These are phyloP conservation scores for Thera obeliscata DNA, from an alignment of 2,888 invertebrate genomes.

Conservation along the genomic window DNA sequence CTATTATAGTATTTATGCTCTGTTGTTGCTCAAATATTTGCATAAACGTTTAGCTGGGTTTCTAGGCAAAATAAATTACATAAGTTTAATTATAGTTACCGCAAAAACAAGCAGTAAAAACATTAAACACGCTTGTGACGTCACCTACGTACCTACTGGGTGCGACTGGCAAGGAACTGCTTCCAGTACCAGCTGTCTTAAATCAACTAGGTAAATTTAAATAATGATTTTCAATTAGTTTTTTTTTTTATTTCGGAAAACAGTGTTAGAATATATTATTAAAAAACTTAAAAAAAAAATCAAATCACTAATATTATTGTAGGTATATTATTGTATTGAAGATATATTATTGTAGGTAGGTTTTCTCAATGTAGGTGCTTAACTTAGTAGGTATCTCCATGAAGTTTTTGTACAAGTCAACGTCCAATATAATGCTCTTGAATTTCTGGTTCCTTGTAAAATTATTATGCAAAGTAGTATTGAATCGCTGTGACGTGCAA, in stretches of 20 bases:
- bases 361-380: no score
- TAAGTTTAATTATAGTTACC: background rate
- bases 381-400: background rate
- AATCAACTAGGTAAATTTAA: no score
- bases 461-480: background rate
- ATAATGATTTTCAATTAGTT: background rate
- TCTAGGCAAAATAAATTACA: background rate
- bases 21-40: background rate
- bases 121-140: background rate
- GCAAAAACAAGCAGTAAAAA: slow-evolving; percentile 2
- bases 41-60: background rate
- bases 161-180: background rate
- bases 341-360: background rate
- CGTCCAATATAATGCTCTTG: background rate
- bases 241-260: no score
- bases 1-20: background rate
- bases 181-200: background rate
- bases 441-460: slow-evolving; percentile 1
- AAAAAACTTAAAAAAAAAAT: no score
- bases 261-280: no score
- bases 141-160: no score
- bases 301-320: no score
- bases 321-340: no score
- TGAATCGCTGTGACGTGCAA: slow-evolving; percentile 1
- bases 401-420: background rate